phyloP scores from a whole-genome alignment of 2,888 invertebrate genomes.

The Rhamnusium bicolor region DNA sequence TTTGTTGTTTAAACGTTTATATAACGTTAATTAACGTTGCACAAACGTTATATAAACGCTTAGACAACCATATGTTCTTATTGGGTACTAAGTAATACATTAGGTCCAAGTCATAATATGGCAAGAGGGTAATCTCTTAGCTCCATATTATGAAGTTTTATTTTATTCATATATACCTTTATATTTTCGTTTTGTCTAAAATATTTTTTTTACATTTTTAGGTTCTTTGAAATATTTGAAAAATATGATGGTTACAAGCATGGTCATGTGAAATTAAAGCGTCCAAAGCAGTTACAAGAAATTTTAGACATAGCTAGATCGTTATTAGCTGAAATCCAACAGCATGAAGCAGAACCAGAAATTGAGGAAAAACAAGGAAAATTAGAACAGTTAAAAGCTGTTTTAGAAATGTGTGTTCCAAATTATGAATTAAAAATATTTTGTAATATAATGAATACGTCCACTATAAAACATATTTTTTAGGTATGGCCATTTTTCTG shows the following conservation, averaged over 20 bases:
- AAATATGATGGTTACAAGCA: conserved; percentile 97
- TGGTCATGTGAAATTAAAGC: conserved; percentile 97
- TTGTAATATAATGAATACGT: too few species aligned
- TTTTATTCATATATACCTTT: too few species aligned
- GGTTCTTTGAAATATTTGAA: conserved; percentile 98
- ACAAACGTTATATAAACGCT: too few species aligned
- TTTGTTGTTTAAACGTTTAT: too few species aligned
- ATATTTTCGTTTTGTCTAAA: too few species aligned
- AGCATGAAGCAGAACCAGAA: conserved; percentile 89
- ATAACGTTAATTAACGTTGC: too few species aligned
- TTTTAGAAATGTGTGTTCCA: conserved; percentile 94
- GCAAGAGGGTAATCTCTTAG: too few species aligned
- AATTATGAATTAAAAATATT: background rate
- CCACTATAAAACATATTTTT: conserved; percentile 40
- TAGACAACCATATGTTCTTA: too few species aligned
- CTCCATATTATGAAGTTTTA: too few species aligned
- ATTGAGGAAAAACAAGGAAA: conserved; percentile 98
- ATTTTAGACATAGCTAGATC: conserved; percentile 97
- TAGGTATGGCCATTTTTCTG: conserved; percentile 99
- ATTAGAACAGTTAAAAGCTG: conserved; percentile 96
- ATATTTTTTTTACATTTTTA: conserved; percentile 64
- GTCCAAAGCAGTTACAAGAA: conserved; percentile 97
- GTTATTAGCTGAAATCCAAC: conserved; percentile 90
- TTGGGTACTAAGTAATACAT: too few species aligned
- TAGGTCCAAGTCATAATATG: too few species aligned